Evolutionary conservation across 2,797 vertebrate species (phyloP), one percentile per base, ranked within the genome.

Genomic region (Mallotus villosus): DNA sequence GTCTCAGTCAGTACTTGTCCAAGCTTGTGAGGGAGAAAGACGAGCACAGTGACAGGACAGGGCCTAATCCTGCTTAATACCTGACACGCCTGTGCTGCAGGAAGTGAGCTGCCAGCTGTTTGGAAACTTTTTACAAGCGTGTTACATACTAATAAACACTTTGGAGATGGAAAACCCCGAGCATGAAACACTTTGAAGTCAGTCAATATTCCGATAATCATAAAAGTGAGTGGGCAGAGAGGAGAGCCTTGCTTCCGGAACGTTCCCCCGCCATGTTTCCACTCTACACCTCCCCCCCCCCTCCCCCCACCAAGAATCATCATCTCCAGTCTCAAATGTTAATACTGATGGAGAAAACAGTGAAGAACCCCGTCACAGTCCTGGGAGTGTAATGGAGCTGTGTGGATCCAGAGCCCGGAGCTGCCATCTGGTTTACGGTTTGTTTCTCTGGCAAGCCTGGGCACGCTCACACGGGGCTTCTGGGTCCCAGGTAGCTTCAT

Each of bases 361-460:
- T 71, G 69, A 22, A 82, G 74, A 83, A 81, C 78, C 21, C 57
- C 59, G 37, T n/a, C 68, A 70, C 73, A 72, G 72, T 11, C 41
- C 41, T 11, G 19, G 78, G 76, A 76, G 77, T 34, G 49, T 14
- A 73, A 62, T 71, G 68, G 68, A 2, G 17, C 51, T 19, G 63
- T 71, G 62, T 0, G 37, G 72, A 79, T 80, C 81, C 83, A 83
- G 78, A 74, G 19, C 37, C 81, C 68, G 1, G 4, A 67, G 70
- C 82, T 80, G 60, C 86, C 90, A 92, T 90, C 91, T 92, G 92
- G 62, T 90, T 91, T 86, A 84, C 57, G 65, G 73, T 61, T 25
- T 65, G 66, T 77, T 89, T 32, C 72, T 87, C 85, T 82, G 14
- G 41, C 37, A 73, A 83, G 74, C 63, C 70, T 34, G 27, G 82